These are phyloP conservation scores for Cyphomyrus plagiostoma DNA, from an alignment of 2,113 vertebrate genomes.

Conservation along the genomic window DNA sequence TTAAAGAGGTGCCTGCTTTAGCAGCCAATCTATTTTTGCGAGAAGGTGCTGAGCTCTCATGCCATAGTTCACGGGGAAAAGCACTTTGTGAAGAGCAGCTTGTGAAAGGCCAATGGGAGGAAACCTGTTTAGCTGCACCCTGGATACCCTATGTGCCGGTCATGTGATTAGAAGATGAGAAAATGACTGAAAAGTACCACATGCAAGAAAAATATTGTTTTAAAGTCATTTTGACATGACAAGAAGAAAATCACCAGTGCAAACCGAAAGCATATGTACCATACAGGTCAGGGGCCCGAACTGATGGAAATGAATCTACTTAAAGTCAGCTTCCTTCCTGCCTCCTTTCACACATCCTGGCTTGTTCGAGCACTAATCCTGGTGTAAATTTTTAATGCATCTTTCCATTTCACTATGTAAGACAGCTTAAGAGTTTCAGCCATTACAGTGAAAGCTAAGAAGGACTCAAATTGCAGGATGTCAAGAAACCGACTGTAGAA, in stretches of 20 bases:
- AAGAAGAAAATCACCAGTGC: neutral
- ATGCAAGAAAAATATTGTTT: neutral
- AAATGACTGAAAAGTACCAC: neutral
- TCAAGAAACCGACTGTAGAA: neutral
- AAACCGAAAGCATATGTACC: neutral
- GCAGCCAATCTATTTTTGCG: neutral
- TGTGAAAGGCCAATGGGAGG: neutral
- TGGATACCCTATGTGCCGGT: neutral
- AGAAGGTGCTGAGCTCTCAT: neutral
- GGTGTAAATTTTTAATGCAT: slow-evolving; percentile 12
- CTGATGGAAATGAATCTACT: neutral
- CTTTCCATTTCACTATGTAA: slow-evolving; percentile 12
- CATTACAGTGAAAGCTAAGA: neutral
- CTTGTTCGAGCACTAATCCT: neutral
- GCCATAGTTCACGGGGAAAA: neutral
- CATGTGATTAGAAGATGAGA: neutral
- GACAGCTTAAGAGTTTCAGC: slow-evolving; percentile 9
- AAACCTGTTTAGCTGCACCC: neutral
- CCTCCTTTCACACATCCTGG: neutral
- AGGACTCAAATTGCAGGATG: neutral
- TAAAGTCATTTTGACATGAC: neutral
- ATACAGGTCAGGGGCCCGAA: neutral
- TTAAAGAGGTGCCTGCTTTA: neutral
- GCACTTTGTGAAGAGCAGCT: neutral
- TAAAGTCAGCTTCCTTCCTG: neutral